These are phyloP conservation scores for Leptopilina syphax DNA, from an alignment of 2,888 invertebrate genomes.

Conservation along the genomic window DNA sequence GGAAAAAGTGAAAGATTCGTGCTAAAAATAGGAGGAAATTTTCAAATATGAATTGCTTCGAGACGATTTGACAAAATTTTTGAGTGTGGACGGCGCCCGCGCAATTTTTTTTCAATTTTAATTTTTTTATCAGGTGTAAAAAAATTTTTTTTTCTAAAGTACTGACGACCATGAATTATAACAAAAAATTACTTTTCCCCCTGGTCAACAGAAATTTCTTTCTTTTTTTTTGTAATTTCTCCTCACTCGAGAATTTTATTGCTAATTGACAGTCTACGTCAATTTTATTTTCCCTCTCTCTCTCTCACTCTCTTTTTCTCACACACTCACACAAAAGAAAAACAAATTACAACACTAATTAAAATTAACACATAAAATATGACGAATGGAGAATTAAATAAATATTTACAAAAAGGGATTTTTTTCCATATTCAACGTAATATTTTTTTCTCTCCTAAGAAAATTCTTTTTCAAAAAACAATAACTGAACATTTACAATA, in stretches of 20 bases:
- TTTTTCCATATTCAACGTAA: not conserved
- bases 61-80: slow-evolving; percentile 63
- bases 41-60: slow-evolving; percentile 60
- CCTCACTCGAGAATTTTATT: not conserved
- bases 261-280: slow-evolving; percentile 24
- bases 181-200: slow-evolving; percentile 10
- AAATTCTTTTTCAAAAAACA: no score
- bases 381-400: slow-evolving; percentile 13
- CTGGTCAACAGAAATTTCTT: slow-evolving; percentile 25
- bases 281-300: slow-evolving; percentile 17
- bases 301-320: not conserved
- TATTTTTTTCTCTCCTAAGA: no score
- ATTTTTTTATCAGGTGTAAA: not conserved
- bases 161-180: slow-evolving; percentile 15
- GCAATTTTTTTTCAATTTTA: slow-evolving; percentile 49
- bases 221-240: slow-evolving; percentile 15
- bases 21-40: slow-evolving; percentile 42
- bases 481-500: no score
- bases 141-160: not conserved
- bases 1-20: no score
- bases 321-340: not conserved
- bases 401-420: slow-evolving; percentile 15
- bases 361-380: not conserved
- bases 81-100: slow-evolving; percentile 73
- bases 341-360: slow-evolving; percentile 26